Conservation (phyloP, 2,797 vertebrate genomes). For the Bovichtus variegatus region DNA sequence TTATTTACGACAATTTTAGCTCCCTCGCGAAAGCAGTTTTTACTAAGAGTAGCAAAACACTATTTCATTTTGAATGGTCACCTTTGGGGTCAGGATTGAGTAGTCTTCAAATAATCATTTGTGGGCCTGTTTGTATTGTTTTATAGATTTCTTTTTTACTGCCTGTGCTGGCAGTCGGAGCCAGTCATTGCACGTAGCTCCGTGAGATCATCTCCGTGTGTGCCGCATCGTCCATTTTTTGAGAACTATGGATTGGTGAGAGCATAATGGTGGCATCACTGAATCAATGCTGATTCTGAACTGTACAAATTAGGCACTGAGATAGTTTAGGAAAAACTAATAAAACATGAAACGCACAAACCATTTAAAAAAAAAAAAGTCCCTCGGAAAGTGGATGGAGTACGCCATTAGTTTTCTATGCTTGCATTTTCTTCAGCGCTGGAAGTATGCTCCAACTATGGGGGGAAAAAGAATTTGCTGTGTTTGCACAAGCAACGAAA, state of each 20-base stretch:
- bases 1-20: conserved; percentile 63
- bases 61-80: conserved; percentile 72
- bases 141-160: conserved; percentile 47
- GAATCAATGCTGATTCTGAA: conserved; percentile 58
- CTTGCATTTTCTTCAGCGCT: conserved; percentile 15
- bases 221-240: conserved; percentile 62
- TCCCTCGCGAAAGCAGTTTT: conserved; percentile 56
- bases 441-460: not conserved
- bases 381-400: conserved; percentile 26
- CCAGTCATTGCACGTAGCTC: conserved; percentile 28
- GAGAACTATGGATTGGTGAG: conserved; percentile 66
- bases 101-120: conserved; percentile 53
- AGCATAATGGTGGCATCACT: conserved; percentile 53
- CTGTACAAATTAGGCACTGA: conserved; percentile 52
- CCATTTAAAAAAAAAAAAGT: conserved; percentile 53
- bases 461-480: conserved; percentile 2
- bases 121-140: conserved; percentile 56
- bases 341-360: conserved; percentile 41
- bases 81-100: conserved; percentile 57
- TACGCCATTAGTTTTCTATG: not conserved
- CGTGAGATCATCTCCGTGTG: conserved; percentile 52
- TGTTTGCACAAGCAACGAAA: conserved; percentile 30
- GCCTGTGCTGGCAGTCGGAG: conserved; percentile 23
- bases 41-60: conserved; percentile 42
- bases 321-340: conserved; percentile 51